Evolutionary conservation across 2,888 invertebrate species (phyloP).

Genomic region (Metalampra italica): DNA sequence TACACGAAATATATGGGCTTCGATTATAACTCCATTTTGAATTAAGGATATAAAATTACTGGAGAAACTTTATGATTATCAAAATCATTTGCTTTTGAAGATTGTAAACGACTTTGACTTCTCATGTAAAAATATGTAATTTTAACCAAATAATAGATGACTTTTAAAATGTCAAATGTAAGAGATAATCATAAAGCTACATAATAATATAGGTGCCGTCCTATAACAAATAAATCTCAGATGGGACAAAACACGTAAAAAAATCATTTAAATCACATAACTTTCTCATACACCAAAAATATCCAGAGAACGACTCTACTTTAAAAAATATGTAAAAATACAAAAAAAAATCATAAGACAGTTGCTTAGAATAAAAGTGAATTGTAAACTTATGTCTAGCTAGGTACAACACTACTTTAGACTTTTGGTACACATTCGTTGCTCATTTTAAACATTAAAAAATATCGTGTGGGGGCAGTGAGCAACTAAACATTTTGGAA

Average conservation of each 20-base stretch:
- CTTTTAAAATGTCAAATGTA: too few relatives aligned
- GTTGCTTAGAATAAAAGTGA: conserved; percentile 29
- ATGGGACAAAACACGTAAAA: background rate
- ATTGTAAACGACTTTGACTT: too few relatives aligned
- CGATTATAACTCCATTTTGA: background rate
- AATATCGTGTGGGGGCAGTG: conserved; percentile 36
- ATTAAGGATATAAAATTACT: too few relatives aligned
- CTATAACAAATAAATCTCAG: background rate
- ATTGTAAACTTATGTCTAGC: conserved; percentile 53
- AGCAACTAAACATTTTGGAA: conserved; percentile 66
- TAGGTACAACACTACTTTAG: conserved; percentile 66
- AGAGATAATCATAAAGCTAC: too few relatives aligned
- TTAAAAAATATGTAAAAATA: conserved; percentile 15
- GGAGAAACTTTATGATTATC: too few relatives aligned
- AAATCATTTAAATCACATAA: too few relatives aligned
- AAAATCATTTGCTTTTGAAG: too few relatives aligned
- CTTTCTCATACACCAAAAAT: conserved; percentile 3
- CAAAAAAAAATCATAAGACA: conserved; percentile 29
- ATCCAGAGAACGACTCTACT: background rate
- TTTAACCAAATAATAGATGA: too few relatives aligned
- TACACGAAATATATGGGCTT: conserved; percentile 9
- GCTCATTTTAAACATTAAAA: conserved; percentile 55
- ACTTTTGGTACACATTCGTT: conserved; percentile 77
- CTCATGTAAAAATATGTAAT: too few relatives aligned
- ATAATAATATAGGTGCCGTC: too few relatives aligned